Conservation (phyloP, 2,888 invertebrate species). For the Ichneumoninae sp. region DNA sequence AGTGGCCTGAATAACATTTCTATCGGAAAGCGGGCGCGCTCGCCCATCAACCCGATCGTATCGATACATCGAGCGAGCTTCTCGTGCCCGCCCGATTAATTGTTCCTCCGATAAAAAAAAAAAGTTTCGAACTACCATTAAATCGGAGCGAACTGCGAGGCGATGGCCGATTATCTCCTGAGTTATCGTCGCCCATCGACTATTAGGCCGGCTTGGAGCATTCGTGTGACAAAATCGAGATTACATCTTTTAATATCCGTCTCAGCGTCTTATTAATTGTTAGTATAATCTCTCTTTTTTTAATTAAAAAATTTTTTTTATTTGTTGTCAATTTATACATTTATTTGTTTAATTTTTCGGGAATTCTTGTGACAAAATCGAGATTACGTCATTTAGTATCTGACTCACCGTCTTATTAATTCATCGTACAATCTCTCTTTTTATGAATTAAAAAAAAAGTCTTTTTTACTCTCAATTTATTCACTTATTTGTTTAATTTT, state of each 20-base stretch:
- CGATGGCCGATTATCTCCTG: constrained; percentile 64
- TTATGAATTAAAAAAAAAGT: no score
- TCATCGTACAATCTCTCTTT: not conserved
- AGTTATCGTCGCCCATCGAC: constrained; percentile 54
- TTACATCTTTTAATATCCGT: no score
- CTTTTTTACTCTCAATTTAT: not conserved
- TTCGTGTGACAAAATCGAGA: no score
- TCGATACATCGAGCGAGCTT: constrained; percentile 22
- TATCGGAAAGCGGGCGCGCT: constrained; percentile 66
- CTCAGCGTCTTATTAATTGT: no score
- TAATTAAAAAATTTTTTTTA: no score
- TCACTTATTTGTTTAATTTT: not conserved
- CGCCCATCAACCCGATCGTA: constrained; percentile 28
- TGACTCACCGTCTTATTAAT: no score
- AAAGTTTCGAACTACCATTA: constrained; percentile 9
- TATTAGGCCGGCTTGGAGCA: not conserved
- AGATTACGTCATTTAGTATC: no score
- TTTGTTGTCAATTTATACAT: no score
- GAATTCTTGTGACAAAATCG: no score
- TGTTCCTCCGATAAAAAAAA: constrained; percentile 35
- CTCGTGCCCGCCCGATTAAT: constrained; percentile 50
- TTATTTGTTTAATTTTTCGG: no score
- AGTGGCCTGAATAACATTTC: constrained; percentile 73
- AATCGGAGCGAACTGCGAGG: constrained; percentile 22
- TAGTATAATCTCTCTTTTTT: not conserved